Conservation (phyloP, 92 coral and sea anemone species). For the Zoanthus solanderi region DNA sequence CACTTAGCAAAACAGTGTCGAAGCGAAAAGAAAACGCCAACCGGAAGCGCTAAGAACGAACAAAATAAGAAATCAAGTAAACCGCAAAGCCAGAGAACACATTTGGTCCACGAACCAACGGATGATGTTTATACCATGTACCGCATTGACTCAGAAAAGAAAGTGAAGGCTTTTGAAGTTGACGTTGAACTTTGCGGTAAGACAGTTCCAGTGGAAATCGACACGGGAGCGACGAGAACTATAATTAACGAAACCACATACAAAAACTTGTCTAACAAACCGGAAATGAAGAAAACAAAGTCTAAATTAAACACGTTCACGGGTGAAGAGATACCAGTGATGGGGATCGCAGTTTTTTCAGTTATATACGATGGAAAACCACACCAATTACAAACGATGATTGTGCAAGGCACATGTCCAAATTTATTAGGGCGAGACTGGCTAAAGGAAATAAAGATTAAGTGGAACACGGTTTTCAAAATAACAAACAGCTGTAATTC, state of each 20-base stretch:
- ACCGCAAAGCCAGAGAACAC: conserved; percentile 20
- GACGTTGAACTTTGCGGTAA: too few relatives aligned
- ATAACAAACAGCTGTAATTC: conserved; percentile 4
- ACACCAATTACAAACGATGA: conserved; percentile 28
- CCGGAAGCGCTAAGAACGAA: not conserved
- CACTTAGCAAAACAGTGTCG: conserved; percentile 54
- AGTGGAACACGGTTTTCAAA: conserved; percentile 43
- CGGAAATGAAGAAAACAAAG: conserved; percentile 22
- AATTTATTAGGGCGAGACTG: conserved; percentile 64
- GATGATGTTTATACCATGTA: conserved; percentile 61
- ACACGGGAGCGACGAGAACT: conserved; percentile 60
- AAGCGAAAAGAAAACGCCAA: conserved; percentile 24
- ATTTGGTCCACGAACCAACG: conserved; percentile 9
- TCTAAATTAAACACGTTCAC: conserved; percentile 67
- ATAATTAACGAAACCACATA: conserved; percentile 52
- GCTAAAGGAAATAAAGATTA: conserved; percentile 42
- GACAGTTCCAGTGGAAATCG: conserved; percentile 53
- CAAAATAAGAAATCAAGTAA: not conserved
- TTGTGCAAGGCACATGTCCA: conserved; percentile 67
- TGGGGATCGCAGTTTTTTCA: conserved; percentile 52
- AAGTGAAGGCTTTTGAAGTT: too few relatives aligned
- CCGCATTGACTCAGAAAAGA: not conserved
- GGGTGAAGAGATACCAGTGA: conserved; percentile 60
- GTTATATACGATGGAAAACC: conserved; percentile 41
- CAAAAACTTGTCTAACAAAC: conserved; percentile 26